Evolutionary conservation across 1,140 invertebrate species (phyloP).

Genomic region (Drosophila athabasca): DNA sequence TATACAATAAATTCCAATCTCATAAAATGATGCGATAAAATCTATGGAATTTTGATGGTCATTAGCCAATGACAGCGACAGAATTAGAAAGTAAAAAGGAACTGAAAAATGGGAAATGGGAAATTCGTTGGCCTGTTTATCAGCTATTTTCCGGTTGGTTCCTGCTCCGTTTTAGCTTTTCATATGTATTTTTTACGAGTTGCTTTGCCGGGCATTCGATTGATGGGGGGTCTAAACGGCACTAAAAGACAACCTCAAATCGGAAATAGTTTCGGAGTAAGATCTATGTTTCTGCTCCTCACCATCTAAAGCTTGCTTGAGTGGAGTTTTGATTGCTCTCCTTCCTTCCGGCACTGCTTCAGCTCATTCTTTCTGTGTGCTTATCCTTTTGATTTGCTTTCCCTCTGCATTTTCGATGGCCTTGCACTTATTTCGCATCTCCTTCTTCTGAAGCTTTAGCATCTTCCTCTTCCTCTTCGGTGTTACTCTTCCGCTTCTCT

Average conservation of each 20-base stretch:
- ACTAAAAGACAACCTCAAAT: too few relatives aligned
- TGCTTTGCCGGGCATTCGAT: constrained; percentile 1
- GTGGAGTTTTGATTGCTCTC: constrained; percentile 8
- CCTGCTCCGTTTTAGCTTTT: constrained; percentile 8
- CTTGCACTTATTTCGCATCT: too few relatives aligned
- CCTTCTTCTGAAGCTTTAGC: too few relatives aligned
- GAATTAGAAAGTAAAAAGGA: not conserved
- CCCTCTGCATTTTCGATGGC: too few relatives aligned
- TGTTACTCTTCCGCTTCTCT: not conserved
- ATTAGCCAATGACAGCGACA: constrained; percentile 1
- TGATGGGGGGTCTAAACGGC: too few relatives aligned
- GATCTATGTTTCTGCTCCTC: not conserved
- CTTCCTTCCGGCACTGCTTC: too few relatives aligned
- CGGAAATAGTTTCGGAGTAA: too few relatives aligned
- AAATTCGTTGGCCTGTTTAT: constrained; percentile 1
- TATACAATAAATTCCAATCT: constrained; percentile 13
- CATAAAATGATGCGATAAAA: constrained; percentile 30
- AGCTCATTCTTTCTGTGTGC: too few relatives aligned
- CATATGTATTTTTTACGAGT: constrained; percentile 17
- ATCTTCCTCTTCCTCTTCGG: too few relatives aligned
- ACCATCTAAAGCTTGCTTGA: constrained; percentile 29
- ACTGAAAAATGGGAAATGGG: not conserved
- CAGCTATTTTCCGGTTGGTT: not conserved
- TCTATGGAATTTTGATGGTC: constrained; percentile 58
- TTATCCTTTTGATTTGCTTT: too few relatives aligned